Conservation (phyloP, 2,888 invertebrate species). For the Thysanoteuthis rhombus region DNA sequence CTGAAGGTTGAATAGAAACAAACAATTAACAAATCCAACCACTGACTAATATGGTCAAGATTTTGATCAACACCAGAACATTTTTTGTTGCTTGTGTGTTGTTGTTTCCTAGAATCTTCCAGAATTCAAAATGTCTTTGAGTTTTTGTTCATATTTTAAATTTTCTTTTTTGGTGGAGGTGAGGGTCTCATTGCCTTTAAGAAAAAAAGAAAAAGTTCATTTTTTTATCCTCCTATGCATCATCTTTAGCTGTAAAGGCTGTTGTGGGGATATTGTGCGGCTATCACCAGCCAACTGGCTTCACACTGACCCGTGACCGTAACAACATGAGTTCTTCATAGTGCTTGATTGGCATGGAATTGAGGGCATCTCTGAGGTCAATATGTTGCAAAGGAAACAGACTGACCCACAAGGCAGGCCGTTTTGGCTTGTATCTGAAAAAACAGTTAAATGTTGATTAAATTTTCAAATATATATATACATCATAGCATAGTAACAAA, state of each 20-base stretch:
- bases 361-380: background rate
- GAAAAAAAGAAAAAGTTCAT: background rate
- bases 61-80: background rate
- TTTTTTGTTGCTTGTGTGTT: background rate
- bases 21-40: background rate
- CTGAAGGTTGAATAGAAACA: no score
- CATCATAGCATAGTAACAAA: no score
- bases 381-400: slow-evolving; percentile 22
- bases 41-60: background rate
- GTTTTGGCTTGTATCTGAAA: slow-evolving; percentile 20
- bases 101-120: background rate
- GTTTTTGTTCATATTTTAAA: background rate
- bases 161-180: background rate
- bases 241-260: no score
- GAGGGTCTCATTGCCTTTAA: background rate
- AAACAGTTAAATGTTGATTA: background rate
- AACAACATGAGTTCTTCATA: slow-evolving; percentile 57
- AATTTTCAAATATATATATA: background rate
- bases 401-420: slow-evolving; percentile 24
- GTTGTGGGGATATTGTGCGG: background rate
- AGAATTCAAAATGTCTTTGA: background rate
- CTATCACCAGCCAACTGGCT: slow-evolving; percentile 40
- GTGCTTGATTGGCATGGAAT: slow-evolving; percentile 53
- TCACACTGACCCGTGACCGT: slow-evolving; percentile 48
- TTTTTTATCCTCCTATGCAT: background rate